Conservation (phyloP, 2,888 invertebrate species). For the Ceriagrion tenellum region DNA sequence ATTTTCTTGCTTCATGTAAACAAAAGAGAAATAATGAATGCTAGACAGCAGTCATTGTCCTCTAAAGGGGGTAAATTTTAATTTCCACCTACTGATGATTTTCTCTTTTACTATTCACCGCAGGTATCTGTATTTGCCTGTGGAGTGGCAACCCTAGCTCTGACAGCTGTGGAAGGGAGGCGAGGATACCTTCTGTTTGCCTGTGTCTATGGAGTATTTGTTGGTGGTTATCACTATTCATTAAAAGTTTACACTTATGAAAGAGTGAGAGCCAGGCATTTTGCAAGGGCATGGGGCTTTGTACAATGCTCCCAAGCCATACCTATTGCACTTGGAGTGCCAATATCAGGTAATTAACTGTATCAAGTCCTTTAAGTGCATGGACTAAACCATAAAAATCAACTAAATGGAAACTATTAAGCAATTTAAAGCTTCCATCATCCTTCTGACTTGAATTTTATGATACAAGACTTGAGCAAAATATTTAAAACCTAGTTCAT, state of each 20-base stretch:
- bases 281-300: slow-evolving; percentile 93
- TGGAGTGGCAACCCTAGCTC: slow-evolving; percentile 87
- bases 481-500: too few species aligned
- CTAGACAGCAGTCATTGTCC: too few species aligned
- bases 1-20: too few species aligned
- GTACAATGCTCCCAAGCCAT: slow-evolving; percentile 93
- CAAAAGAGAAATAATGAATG: too few species aligned
- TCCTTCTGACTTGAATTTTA: too few species aligned
- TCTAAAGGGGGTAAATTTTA: too few species aligned
- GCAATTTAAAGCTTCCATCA: too few species aligned
- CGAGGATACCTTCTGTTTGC: slow-evolving; percentile 72
- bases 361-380: too few species aligned
- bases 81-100: not conserved
- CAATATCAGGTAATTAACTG: slow-evolving; percentile 85
- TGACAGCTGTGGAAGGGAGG: slow-evolving; percentile 86
- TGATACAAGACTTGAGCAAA: too few species aligned
- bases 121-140: slow-evolving; percentile 90
- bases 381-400: too few species aligned
- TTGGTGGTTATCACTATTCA: slow-evolving; percentile 93
- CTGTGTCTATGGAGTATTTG: slow-evolving; percentile 85
- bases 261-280: slow-evolving; percentile 90
- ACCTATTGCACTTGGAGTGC: slow-evolving; percentile 91
- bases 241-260: slow-evolving; percentile 95
- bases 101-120: slow-evolving; percentile 63
- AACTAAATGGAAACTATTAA: too few species aligned